phyloP scores from a whole-genome alignment of 2,888 invertebrate genomes.

The Autographa gamma region DNA sequence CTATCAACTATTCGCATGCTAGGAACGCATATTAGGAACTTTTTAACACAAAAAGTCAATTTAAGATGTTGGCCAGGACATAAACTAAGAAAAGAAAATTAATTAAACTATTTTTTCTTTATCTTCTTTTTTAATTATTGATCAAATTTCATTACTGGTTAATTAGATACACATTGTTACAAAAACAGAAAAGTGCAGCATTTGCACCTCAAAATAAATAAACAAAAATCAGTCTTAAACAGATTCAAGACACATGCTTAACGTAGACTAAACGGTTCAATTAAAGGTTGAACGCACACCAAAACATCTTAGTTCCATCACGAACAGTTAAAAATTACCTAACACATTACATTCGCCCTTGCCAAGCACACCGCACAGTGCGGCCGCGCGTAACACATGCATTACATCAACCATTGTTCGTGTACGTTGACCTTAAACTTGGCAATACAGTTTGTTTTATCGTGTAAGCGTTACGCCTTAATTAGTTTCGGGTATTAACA shows the following conservation, averaged over 20 bases:
- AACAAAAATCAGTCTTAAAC: not conserved
- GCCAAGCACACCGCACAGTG: constrained; percentile 40
- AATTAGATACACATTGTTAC: too few species aligned
- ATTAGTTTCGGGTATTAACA: constrained; percentile 43
- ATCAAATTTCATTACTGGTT: too few species aligned
- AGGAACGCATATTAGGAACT: too few species aligned
- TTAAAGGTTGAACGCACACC: constrained; percentile 7
- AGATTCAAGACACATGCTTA: not conserved
- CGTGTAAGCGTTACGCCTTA: constrained; percentile 50
- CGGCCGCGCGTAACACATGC: constrained; percentile 72
- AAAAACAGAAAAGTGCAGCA: too few species aligned
- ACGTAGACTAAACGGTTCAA: not conserved
- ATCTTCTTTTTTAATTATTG: too few species aligned
- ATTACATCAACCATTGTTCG: constrained; percentile 78
- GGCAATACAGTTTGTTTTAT: constrained; percentile 57
- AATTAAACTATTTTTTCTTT: too few species aligned
- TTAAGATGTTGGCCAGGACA: too few species aligned
- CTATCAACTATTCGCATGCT: too few species aligned
- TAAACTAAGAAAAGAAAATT: too few species aligned
- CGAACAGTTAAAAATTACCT: constrained; percentile 40
- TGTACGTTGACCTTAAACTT: constrained; percentile 79
- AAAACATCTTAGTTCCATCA: constrained; percentile 22
- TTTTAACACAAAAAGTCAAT: too few species aligned
- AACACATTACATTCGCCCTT: constrained; percentile 51
- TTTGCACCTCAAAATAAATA: not conserved